These are phyloP conservation scores for Melanostoma mellinum DNA, from an alignment of 2,888 invertebrate genomes.

Conservation along the genomic window DNA sequence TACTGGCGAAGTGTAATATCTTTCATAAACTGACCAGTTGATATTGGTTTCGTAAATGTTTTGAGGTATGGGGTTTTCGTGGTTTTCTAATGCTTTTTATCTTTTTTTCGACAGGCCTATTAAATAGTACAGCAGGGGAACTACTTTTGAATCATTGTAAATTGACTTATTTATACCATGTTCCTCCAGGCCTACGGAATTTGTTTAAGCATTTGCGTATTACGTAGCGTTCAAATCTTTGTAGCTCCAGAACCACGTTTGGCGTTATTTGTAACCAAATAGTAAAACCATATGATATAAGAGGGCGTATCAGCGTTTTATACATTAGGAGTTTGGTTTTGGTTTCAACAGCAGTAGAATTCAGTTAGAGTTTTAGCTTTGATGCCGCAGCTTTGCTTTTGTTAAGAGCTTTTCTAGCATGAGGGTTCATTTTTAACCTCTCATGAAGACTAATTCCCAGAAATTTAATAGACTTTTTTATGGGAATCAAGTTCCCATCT, in stretches of 20 bases:
- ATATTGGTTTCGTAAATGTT: too few species aligned
- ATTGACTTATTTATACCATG: too few species aligned
- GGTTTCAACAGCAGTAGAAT: background rate
- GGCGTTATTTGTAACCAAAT: conserved; percentile 5
- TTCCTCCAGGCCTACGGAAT: too few species aligned
- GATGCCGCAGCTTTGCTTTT: conserved; percentile 9
- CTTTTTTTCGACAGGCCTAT: too few species aligned
- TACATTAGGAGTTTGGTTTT: conserved; percentile 14
- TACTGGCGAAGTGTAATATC: too few species aligned
- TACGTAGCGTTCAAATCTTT: conserved; percentile 6
- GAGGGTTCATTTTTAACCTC: conserved; percentile 2
- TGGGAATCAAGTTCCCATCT: background rate
- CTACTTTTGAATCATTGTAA: too few species aligned
- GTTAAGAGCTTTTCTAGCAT: background rate
- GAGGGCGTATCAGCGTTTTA: conserved; percentile 7
- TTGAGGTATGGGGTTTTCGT: too few species aligned
- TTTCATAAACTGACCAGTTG: too few species aligned
- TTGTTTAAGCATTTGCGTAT: too few species aligned
- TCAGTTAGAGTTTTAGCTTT: conserved; percentile 3
- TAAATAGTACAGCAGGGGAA: too few species aligned
- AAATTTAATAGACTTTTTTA: too few species aligned
- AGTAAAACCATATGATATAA: conserved; percentile 1
- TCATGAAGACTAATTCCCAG: background rate
- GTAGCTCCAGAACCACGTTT: background rate
- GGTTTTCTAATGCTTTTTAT: too few species aligned